Evolutionary conservation across 2,797 vertebrate genomes (phyloP), one percentile per base, ranked within the genome.

Genomic region (Scarus forsteni): DNA sequence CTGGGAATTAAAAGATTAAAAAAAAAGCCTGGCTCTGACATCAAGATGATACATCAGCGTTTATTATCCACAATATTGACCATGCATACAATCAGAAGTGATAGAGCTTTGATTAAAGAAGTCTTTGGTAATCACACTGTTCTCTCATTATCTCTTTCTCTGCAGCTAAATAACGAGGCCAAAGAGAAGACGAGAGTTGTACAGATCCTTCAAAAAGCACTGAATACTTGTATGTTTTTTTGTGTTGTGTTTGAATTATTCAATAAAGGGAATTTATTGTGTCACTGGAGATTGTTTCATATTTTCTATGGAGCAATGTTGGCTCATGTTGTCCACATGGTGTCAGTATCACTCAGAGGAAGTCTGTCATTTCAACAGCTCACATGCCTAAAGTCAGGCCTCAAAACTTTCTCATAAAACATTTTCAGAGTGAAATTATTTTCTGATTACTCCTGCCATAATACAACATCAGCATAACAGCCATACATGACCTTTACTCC

Each of bases 251-350:
- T 85, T 87, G 35, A 85, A 87, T 87, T 53, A 72, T 55, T 60
- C 38, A 93, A 88, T 91, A 88, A 89, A 90, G 46, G 57, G 62
- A 89, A 82, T 51, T 79, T 13, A 80, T 83, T 73, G 43, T 76
- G 63, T 77, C 40, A 78, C 54, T 35, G 3, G 15, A 68, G 34
- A 8, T 3, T 66, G 35, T 40, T 53, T 44, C 59, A 49, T 80
- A 12, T 10, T 65, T 76, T 56, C 5, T 60, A 38, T 39, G 36
- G n/a, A 63, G n/a, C 8, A 12, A 19, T 11, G 2, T 44, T 11
- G 43, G 11, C 9, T 6, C 68, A 11, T 15, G 16, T 36, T 38
- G 51, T 16, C 73, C 73, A 66, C 70, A 66, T 0, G 70, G 57
- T 74, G 72, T 82, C 81, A 77, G 68, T 55, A 51, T 73, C 10